Base-by-base conservation (phyloP, 1,140 invertebrate species). In the Atta texana region DNA sequence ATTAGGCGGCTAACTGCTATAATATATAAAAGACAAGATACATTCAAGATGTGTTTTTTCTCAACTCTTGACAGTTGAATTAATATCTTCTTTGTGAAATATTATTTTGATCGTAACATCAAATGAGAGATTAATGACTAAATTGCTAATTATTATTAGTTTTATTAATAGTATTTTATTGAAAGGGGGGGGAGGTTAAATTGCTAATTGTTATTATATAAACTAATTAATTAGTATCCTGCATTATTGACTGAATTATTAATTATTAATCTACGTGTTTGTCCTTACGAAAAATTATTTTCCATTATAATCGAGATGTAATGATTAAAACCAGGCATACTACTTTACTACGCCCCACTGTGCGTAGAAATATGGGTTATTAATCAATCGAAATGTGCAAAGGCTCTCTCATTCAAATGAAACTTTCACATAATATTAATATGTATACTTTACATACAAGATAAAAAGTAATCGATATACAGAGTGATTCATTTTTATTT, bases 331-430 rank as follows among this genome's bases (percentile, higher is more conserved):
- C 28, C 44, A 53, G 3, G 28, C 49, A 66, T 49, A n/a, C 44
- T 49, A n/a, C 18, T 66, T 63, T 68, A 55, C 49, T 14, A 21
- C 63, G 55, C 63, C n/a, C 28, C 31, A 39, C 63, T 66, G 31
- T 68, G 77, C 39, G 21, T 49, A 55, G 31, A 18, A 68, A 63
- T 14, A 24, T 51, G 31, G n/a, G n/a, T 39, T 80, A 80, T 66
- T 68, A 80, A 80, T 80, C 63, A 55, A 55, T 68, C 28, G 63
- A 80, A 68, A 51, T 51, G 59, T 21, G 74, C 34, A 49, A 66
- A 51, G 64, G 31, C 44, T 66, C 77, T 55, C 49, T 53, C 28
- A 28, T 21, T 66, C 44, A 68, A 68, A 24, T 39, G n/a, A 24
- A 68, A 80, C 77, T 80, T 80, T 80, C 77, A 68, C 49, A 39